These are phyloP conservation scores for Andrena bicolor DNA, from an alignment of 2,888 invertebrate species.

Conservation along the genomic window DNA sequence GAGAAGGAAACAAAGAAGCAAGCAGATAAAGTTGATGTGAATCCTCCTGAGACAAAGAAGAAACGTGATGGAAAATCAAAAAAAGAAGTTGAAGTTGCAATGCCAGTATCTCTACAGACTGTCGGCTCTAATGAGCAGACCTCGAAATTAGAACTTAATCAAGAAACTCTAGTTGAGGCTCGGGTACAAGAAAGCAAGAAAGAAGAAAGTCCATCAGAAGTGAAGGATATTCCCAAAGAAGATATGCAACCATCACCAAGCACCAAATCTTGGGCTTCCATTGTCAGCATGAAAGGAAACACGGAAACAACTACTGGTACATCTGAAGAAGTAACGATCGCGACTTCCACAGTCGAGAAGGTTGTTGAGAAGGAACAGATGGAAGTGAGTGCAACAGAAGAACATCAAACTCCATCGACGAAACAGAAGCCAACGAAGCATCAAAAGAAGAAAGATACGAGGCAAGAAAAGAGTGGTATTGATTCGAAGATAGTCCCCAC, in stretches of 20 bases:
- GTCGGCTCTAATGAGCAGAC: not conserved
- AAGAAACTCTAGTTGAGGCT: not conserved
- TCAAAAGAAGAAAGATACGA: constrained; percentile 38
- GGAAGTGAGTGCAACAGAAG: constrained; percentile 2
- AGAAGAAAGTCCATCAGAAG: constrained; percentile 15
- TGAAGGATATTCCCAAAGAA: constrained; percentile 26
- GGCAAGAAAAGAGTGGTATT: constrained; percentile 8
- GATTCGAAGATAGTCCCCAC: not conserved
- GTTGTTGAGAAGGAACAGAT: not conserved
- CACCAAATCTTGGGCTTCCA: constrained; percentile 79
- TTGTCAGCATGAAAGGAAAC: constrained; percentile 69
- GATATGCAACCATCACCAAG: constrained; percentile 61
- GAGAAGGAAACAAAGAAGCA: constrained; percentile 40
- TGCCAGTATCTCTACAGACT: constrained; percentile 58
- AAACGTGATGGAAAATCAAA: constrained; percentile 47
- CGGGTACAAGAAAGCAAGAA: not conserved
- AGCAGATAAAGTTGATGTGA: constrained; percentile 19
- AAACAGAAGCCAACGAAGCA: constrained; percentile 31
- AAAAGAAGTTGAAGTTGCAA: constrained; percentile 64
- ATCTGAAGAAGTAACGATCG: not conserved
- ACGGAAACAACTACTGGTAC: constrained; percentile 17
- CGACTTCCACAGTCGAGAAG: not conserved
- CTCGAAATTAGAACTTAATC: not conserved
- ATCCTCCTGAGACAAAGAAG: constrained; percentile 32
- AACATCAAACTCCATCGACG: constrained; percentile 1